Base-by-base conservation (phyloP, 1,140 invertebrate species). In the Telenomus remus region DNA sequence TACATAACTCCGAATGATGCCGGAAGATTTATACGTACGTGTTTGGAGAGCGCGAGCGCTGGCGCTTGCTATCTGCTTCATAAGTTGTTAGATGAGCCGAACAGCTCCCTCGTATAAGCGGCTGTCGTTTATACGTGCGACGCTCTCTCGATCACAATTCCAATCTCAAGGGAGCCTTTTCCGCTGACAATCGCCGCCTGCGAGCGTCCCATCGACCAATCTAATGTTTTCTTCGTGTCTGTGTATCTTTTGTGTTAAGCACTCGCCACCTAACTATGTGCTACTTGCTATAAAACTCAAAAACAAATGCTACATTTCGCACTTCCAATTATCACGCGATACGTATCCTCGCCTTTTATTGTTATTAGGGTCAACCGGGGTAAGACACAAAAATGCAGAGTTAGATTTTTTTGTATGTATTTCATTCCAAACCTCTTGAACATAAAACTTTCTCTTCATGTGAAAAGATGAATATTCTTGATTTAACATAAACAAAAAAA, bases 11-110 rank as follows among this genome's bases (percentile, higher is more conserved):
- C 55, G 61, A 66, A 66, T 55, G 70, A 66, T 55, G 70, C 61
- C 70, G 56, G 61, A 35, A 73, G 70, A 73, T 73, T 73, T 65
- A 73, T 73, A 33, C 16, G 61, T 55, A 66, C 70, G 61, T 66
- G 61, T 73, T 60, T 7, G 13, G 55, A 53, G 70, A 55, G 55
- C 60, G 57, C 39, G 47, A 46, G 42, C 19, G 19, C 33, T 64
- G 50, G 50, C 50, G 50, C 50, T 44, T 42, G 51, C 56, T 85
- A 81, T 85, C 80, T 82, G 83, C 80, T 85, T 85, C 81, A 84
- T 84, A 82, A 85, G 82, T 84, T 80, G 81, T 80, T 79, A 84
- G 83, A 84, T 84, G 84, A 85, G 73, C 76, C 80, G 80, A 85
- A 84, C 79, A 76, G 80, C 78, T 81, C 79, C 55, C 80, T 53